phyloP scores from a whole-genome alignment of 1,140 invertebrate species.

The Tetraneura akinire region DNA sequence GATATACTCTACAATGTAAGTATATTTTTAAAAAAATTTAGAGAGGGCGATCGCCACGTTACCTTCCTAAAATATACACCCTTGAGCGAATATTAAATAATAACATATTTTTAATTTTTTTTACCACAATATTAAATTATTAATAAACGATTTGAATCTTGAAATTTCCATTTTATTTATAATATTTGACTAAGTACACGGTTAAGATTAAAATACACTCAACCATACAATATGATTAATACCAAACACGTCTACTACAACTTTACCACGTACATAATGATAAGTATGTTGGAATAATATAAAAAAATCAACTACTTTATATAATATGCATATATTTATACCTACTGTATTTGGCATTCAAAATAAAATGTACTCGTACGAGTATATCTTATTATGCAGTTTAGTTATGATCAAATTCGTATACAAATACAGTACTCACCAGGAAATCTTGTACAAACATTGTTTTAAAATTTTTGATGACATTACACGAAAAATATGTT shows the following conservation, averaged over 20 bases:
- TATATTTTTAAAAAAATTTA: no score
- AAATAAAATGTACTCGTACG: background rate
- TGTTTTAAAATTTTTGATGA: background rate
- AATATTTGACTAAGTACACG: constrained; percentile 4
- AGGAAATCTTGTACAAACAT: background rate
- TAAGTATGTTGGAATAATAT: constrained; percentile 12
- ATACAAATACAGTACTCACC: background rate
- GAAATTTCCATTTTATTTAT: background rate
- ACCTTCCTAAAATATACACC: no score
- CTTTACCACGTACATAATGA: constrained; percentile 22
- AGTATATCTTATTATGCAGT: background rate
- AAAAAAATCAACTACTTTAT: background rate
- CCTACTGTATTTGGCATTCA: background rate
- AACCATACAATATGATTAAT: background rate
- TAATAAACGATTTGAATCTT: background rate
- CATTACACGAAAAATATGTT: no score
- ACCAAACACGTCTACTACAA: background rate
- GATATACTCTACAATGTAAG: no score
- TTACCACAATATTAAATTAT: background rate
- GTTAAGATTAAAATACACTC: background rate
- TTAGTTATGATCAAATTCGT: constrained; percentile 1
- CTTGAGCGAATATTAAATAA: no score
- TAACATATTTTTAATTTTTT: background rate
- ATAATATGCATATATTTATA: no score
- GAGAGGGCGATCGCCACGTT: no score